Conservation (phyloP, 1,140 invertebrate genomes). For the Euwallacea fornicatus region DNA sequence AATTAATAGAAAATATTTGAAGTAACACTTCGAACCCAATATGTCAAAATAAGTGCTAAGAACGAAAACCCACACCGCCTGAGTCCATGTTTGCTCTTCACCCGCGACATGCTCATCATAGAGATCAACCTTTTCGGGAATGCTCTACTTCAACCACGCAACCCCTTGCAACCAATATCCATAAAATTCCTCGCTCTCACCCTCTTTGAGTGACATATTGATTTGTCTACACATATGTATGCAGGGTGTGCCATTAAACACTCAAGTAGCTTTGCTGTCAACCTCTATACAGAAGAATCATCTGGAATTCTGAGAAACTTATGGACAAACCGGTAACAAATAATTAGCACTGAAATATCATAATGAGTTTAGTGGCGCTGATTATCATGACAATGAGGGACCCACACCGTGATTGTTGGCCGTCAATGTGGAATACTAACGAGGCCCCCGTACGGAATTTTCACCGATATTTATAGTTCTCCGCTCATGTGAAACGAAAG, state of each 20-base stretch:
- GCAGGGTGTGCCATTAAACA: neutral
- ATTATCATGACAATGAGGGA: constrained; percentile 27
- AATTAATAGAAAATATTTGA: constrained; percentile 13
- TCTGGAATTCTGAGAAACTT: constrained; percentile 9
- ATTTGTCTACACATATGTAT: neutral
- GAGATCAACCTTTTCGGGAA: neutral
- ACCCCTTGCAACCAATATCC: neutral
- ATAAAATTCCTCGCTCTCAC: neutral
- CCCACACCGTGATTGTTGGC: too few species aligned
- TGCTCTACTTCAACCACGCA: neutral
- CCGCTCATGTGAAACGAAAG: too few species aligned
- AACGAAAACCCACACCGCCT: constrained; percentile 14
- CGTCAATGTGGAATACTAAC: too few species aligned
- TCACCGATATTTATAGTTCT: too few species aligned
- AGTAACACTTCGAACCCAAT: constrained; percentile 6
- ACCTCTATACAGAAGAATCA: neutral
- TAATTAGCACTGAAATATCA: constrained; percentile 26
- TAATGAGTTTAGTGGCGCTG: constrained; percentile 27
- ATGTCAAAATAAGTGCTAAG: constrained; percentile 25
- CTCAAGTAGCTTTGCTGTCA: neutral
- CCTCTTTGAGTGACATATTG: neutral
- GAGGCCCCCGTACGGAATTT: too few species aligned
- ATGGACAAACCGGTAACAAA: constrained; percentile 22
- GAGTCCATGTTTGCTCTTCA: neutral
- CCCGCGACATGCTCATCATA: too few species aligned